Conservation (phyloP, 2,113 vertebrate species). For the Ceyx cyanopectus region DNA sequence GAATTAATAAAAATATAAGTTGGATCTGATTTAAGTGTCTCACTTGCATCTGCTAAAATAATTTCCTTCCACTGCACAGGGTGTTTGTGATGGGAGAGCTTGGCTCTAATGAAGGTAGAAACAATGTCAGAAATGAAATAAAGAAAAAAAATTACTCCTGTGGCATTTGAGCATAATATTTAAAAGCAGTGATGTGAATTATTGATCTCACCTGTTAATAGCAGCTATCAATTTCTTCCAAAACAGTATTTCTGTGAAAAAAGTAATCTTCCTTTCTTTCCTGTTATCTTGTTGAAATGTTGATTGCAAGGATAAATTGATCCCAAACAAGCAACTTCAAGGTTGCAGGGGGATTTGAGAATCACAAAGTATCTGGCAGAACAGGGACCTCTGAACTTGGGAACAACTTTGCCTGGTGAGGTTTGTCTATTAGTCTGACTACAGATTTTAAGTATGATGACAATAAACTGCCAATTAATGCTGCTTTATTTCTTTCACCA, state of each 20-base stretch:
- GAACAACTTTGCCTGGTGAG: not conserved
- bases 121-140: conserved; percentile 10
- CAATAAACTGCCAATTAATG: not conserved
- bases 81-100: not conserved
- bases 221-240: not conserved
- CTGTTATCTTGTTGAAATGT: not conserved
- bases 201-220: not conserved
- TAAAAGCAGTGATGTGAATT: not conserved
- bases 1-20: conserved; percentile 46
- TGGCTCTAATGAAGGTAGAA: conserved; percentile 8
- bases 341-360: not conserved
- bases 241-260: not conserved
- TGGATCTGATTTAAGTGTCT: conserved; percentile 8
- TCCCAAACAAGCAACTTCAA: not conserved
- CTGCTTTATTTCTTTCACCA: not conserved
- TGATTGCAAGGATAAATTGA: not conserved
- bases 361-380: not conserved
- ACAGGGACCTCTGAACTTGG: not conserved
- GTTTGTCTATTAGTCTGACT: not conserved
- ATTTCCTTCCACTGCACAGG: not conserved
- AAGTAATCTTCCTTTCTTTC: not conserved
- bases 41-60: not conserved
- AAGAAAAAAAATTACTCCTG: not conserved
- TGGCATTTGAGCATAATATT: conserved; percentile 9
- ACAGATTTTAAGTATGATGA: not conserved